Evolutionary conservation across 2,888 invertebrate genomes (phyloP).

Genomic region (Urechis unicinctus): DNA sequence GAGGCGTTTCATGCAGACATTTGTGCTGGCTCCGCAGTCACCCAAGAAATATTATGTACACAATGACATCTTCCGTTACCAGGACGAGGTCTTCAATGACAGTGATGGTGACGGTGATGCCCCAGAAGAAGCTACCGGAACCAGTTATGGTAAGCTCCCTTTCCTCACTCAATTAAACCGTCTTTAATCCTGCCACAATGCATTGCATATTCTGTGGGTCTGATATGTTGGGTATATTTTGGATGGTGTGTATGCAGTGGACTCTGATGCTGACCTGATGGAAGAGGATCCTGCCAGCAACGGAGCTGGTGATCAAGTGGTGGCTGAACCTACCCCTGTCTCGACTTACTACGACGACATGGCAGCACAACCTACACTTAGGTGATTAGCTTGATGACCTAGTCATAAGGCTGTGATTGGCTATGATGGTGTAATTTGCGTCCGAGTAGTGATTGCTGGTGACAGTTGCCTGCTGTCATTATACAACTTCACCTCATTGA

Average conservation of each 20-base stretch:
- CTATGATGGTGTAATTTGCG: slow-evolving; percentile 12
- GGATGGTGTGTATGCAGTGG: background rate
- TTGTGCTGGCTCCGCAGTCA: slow-evolving; percentile 87
- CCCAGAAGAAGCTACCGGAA: slow-evolving; percentile 22
- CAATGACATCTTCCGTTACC: slow-evolving; percentile 98
- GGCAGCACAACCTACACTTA: no score
- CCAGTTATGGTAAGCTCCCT: background rate
- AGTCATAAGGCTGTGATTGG: no score
- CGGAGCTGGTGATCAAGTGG: background rate
- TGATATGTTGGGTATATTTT: background rate
- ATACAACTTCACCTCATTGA: background rate
- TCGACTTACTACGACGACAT: no score
- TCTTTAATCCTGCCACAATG: no score
- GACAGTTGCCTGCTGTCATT: slow-evolving; percentile 22
- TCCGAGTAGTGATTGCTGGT: slow-evolving; percentile 10
- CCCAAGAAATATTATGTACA: slow-evolving; percentile 98
- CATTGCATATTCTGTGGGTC: background rate
- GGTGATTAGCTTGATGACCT: no score
- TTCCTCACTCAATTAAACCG: no score
- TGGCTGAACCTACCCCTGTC: slow-evolving; percentile 1
- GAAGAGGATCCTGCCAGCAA: background rate
- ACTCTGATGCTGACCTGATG: background rate
- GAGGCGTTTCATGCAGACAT: slow-evolving; percentile 96
- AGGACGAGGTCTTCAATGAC: slow-evolving; percentile 69
- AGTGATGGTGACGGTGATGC: slow-evolving; percentile 52